Evolutionary conservation across 2,113 vertebrate species (phyloP).

Genomic region (Herpailurus yagouaroundi): DNA sequence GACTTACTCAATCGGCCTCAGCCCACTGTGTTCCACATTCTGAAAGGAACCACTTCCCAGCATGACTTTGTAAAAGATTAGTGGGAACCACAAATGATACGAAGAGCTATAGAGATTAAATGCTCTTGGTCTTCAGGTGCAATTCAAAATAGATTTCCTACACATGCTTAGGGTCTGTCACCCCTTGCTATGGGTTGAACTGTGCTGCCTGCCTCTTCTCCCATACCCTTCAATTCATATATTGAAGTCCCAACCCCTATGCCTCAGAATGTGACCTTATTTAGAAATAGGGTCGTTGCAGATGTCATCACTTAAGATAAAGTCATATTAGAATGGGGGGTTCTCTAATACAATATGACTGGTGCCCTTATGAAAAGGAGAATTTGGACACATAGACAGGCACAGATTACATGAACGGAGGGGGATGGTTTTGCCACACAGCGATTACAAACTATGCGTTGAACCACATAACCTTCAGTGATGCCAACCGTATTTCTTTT

Average conservation of each 20-base stretch:
- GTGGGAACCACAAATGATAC: background rate
- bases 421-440: constrained; percentile 33
- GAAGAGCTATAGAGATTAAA: background rate
- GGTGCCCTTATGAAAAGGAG: background rate
- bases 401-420: background rate
- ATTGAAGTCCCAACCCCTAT: background rate
- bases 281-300: background rate
- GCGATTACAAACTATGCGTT: constrained; percentile 37
- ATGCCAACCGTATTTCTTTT: constrained; percentile 37
- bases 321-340: background rate
- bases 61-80: background rate
- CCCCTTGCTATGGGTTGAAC: background rate
- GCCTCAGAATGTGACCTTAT: background rate
- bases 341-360: background rate
- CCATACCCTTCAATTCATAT: background rate
- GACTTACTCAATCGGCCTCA: background rate
- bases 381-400: background rate
- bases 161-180: background rate
- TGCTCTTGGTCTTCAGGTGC: background rate
- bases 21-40: background rate
- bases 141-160: background rate
- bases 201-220: background rate
- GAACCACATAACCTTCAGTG: constrained; percentile 53
- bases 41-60: background rate
- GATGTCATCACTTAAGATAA: background rate